Conservation (phyloP, 2,113 vertebrate genomes). For the Gracilinanus agilis region DNA sequence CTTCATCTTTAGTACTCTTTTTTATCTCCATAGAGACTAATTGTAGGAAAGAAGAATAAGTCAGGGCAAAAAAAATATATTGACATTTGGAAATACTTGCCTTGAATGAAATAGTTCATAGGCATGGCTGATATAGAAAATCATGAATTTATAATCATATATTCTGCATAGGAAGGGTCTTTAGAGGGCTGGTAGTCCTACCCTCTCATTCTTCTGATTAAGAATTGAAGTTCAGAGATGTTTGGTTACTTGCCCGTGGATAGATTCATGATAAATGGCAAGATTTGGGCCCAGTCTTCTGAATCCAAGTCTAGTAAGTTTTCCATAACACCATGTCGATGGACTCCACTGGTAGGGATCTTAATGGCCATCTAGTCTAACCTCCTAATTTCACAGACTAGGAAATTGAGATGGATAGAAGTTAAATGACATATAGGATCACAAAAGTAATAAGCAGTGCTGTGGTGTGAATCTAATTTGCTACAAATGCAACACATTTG, state of each 20-base stretch:
- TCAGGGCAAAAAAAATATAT: background rate
- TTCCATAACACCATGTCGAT: background rate
- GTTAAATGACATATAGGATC: background rate
- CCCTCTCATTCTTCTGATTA: background rate
- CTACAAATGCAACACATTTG: background rate
- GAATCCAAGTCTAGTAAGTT: background rate
- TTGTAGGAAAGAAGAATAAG: background rate
- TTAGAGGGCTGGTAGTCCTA: background rate
- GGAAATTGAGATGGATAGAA: background rate
- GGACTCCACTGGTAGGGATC: background rate
- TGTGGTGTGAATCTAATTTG: background rate
- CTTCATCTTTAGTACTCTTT: background rate
- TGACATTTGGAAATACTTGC: background rate
- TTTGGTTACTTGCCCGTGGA: background rate
- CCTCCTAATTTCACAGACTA: background rate
- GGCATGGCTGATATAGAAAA: background rate
- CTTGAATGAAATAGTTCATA: background rate
- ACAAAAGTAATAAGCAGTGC: background rate
- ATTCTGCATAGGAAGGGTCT: background rate
- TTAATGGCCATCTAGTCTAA: background rate
- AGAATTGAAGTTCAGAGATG: background rate
- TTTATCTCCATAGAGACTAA: background rate
- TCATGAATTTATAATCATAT: background rate
- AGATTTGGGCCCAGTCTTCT: background rate
- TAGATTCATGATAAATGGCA: background rate